Conservation (phyloP, 2,797 vertebrate species). For the Rhadinocentrus ornatus region DNA sequence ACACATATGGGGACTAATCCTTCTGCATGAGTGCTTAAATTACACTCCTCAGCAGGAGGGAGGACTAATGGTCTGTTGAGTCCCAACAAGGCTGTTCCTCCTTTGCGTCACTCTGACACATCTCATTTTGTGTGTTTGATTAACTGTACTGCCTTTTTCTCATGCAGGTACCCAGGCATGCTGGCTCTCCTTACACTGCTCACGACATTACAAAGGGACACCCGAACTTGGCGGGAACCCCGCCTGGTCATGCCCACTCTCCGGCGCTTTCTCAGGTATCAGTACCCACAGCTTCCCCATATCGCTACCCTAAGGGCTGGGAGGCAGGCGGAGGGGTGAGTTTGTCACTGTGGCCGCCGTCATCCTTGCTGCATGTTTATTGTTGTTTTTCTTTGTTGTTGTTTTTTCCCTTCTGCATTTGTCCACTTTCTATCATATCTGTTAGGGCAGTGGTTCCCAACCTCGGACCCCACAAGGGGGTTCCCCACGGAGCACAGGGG, state of each 20-base stretch:
- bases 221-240: constrained; percentile 92
- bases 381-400: constrained; percentile 22
- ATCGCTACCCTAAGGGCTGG: constrained; percentile 85
- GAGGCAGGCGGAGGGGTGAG: constrained; percentile 83
- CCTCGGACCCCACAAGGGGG: too few species aligned
- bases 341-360: constrained; percentile 49
- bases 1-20: constrained; percentile 56
- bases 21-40: constrained; percentile 53
- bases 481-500: too few species aligned
- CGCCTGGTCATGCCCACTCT: constrained; percentile 93
- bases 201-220: constrained; percentile 98
- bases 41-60: constrained; percentile 58
- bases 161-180: constrained; percentile 91
- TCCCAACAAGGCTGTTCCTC: constrained; percentile 25
- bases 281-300: constrained; percentile 78
- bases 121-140: constrained; percentile 4
- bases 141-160: constrained; percentile 69
- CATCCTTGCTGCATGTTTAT: constrained; percentile 49
- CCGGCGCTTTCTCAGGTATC: constrained; percentile 96
- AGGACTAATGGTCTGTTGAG: constrained; percentile 61
- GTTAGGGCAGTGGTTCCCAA: neutral
- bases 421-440: constrained; percentile 18
- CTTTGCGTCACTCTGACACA: constrained; percentile 11
- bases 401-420: constrained; percentile 8
- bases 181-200: constrained; percentile 89